Percentiles rank a stretch among this genome's conserved stretches.
These are phyloP conservation scores for Caenorhabditis afra DNA, from an alignment of 2,888 invertebrate species.

Conservation along the genomic window DNA sequence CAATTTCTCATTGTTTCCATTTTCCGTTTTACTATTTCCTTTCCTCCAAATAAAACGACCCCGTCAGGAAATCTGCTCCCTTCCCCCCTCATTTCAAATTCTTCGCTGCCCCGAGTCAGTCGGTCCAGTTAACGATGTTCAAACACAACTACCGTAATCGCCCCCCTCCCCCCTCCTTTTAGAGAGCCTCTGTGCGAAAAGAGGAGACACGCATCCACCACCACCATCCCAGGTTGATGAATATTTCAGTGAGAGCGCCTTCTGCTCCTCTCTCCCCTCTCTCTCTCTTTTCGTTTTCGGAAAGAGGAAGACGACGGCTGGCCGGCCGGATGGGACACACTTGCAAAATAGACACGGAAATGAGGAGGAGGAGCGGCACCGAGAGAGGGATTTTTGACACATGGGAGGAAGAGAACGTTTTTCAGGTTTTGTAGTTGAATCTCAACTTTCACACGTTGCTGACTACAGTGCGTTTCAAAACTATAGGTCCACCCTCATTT, in stretches of 20 bases:
- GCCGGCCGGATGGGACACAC: slow-evolving; percentile 21
- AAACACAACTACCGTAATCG: slow-evolving; percentile 61
- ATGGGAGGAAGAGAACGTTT: too few relatives aligned
- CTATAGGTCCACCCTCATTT: too few relatives aligned
- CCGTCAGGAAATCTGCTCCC: slow-evolving; percentile 19
- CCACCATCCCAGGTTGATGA: slow-evolving; percentile 49
- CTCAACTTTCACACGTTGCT: too few relatives aligned
- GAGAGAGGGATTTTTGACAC: too few relatives aligned
- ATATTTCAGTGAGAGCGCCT: slow-evolving; percentile 56
- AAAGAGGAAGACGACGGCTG: too few relatives aligned
- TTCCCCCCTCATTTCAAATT: slow-evolving; percentile 38
- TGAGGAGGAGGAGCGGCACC: too few relatives aligned
- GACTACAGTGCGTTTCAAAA: too few relatives aligned
- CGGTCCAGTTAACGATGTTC: slow-evolving; percentile 60
- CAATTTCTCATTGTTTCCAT: background rate
- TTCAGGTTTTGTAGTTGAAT: too few relatives aligned
- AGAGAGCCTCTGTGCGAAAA: too few relatives aligned
- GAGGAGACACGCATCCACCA: slow-evolving; percentile 29
- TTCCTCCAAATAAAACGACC: slow-evolving; percentile 25
- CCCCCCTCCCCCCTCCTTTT: slow-evolving; percentile 21
- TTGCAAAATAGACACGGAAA: too few relatives aligned
- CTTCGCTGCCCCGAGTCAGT: slow-evolving; percentile 6
- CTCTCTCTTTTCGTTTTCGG: slow-evolving; percentile 15
- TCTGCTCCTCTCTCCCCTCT: slow-evolving; percentile 14
- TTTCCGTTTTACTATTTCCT: background rate